Base-by-base conservation (phyloP, 2,888 invertebrate species). In the Hedychridium roseum region DNA sequence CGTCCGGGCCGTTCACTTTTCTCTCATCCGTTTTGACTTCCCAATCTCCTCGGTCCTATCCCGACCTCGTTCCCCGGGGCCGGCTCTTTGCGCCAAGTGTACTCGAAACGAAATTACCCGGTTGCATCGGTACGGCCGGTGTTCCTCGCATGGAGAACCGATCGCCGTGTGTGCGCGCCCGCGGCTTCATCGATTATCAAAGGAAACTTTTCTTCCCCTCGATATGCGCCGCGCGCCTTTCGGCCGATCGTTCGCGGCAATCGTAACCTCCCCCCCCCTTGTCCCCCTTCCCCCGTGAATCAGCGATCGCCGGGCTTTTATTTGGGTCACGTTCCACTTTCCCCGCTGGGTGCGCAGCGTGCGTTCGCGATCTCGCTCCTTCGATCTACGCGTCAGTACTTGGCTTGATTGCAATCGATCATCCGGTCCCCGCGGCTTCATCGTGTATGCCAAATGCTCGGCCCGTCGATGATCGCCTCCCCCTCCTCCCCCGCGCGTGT, bases 21-120 rank as follows among this genome's bases (percentile, higher is more conserved):
- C n/a, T 21, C 26, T 43, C 31, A 12, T 17, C 14, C 23, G 28
- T 37, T 18, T 16, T 23, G 18, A 9, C 26, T 15, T n/a, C 17
- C 28, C 20, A 38, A 43, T 43, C 17, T 9, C 42, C 23, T 23
- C 23, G 4, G 5, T 4, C 4, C 5, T 9, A 9, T 23, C 23
- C 9, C 27, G 12, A 4, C 27, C 9, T 4, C 27, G 9, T 4
- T 12, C 9, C 27, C 9, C 12, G n/a, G n/a, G 26, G 32, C 16
- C 27, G 31, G 14, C 18, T 38, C 48, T 45, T 54, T 57, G 44
- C 50, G 34, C 44, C 50, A 55, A 48, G 47, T 61, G 50, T 39
- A 47, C 60, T 61, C 47, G 51, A 44, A 62, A 62, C 55, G 55
- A 62, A 62, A 62, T 62, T 62, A 58, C 41, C 52, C 46, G 34